Evolutionary conservation across 2,888 invertebrate genomes (phyloP).

Genomic region (Catocala fraxini): DNA sequence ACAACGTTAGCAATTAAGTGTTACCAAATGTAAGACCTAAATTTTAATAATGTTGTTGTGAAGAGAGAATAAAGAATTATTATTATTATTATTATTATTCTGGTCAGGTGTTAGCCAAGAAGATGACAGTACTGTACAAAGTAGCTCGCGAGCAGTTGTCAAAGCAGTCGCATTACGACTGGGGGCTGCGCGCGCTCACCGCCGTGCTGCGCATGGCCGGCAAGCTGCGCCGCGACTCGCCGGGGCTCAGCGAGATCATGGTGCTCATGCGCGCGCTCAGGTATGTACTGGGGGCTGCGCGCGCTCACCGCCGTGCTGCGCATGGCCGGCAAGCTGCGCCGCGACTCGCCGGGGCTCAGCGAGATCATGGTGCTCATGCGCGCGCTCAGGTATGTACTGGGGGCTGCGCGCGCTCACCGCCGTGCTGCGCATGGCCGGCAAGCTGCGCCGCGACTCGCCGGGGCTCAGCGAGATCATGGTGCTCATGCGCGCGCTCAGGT

Average conservation of each 20-base stretch:
- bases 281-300: conserved; percentile 47
- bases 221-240: conserved; percentile 92
- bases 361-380: not conserved
- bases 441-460: too few species aligned
- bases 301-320: too few species aligned
- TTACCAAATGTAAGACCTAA: too few species aligned
- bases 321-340: too few species aligned
- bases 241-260: conserved; percentile 93
- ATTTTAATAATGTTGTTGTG: too few species aligned
- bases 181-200: conserved; percentile 96
- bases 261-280: conserved; percentile 96
- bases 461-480: not conserved
- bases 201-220: conserved; percentile 97
- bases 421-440: too few species aligned
- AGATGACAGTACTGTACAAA: conserved; percentile 97
- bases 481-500: not conserved
- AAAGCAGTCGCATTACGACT: conserved; percentile 97
- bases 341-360: too few species aligned
- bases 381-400: too few species aligned
- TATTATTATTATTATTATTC: too few species aligned
- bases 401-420: too few species aligned
- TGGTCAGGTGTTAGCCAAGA: conserved; percentile 92
- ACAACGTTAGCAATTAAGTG: too few species aligned
- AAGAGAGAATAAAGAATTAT: too few species aligned
- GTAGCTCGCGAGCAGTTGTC: conserved; percentile 95